phyloP scores from a whole-genome alignment of 2,113 vertebrate genomes.

The Fulica atra region DNA sequence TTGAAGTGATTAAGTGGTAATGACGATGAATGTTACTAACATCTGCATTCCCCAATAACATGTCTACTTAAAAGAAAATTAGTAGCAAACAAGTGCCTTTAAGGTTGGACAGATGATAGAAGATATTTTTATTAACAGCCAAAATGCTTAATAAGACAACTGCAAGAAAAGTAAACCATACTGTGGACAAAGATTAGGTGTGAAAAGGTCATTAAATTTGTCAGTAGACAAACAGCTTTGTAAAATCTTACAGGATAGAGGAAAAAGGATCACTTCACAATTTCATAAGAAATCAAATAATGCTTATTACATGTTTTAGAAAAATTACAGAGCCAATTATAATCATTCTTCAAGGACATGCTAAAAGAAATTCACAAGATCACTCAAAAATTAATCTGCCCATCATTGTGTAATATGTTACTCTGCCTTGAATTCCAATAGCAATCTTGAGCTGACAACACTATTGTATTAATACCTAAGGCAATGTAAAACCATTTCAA shows the following conservation, averaged over 20 bases:
- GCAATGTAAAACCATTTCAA: constrained; percentile 31
- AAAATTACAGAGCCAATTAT: constrained; percentile 19
- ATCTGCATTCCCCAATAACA: not conserved
- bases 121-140: no score
- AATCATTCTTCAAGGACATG: constrained; percentile 36
- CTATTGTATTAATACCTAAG: constrained; percentile 44
- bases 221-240: not conserved
- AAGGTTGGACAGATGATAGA: not conserved
- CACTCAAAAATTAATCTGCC: constrained; percentile 53
- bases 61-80: not conserved
- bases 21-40: not conserved
- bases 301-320: not conserved
- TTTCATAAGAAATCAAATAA: not conserved
- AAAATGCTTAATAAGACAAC: not conserved
- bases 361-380: constrained; percentile 31
- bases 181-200: not conserved
- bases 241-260: not conserved
- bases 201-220: not conserved
- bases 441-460: constrained; percentile 8
- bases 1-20: not conserved
- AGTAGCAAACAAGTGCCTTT: not conserved
- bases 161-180: not conserved
- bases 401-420: not conserved
- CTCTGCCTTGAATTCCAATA: constrained; percentile 30
- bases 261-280: not conserved